Percentiles rank a stretch among this genome's conserved stretches.
phyloP scores from a whole-genome alignment of 2,113 vertebrate genomes.

The Ranitomeya imitator region DNA sequence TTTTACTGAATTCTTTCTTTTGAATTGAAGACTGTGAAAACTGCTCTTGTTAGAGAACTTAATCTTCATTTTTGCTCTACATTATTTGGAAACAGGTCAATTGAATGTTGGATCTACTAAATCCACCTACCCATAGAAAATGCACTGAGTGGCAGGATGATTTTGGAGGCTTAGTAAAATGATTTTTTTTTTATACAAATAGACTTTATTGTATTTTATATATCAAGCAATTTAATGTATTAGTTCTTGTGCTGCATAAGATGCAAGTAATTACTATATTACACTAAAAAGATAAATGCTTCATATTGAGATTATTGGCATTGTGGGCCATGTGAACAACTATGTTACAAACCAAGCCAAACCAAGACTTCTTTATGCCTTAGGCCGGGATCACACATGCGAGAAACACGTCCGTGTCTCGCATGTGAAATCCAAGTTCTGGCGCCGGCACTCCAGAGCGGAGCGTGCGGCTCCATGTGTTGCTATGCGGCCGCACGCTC shows the following conservation, averaged over 20 bases:
- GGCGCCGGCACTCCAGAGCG: too few relatives aligned
- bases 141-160: conserved; percentile 72
- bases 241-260: background rate
- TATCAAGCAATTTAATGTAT: background rate
- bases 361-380: background rate
- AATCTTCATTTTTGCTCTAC: conserved; percentile 83
- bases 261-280: background rate
- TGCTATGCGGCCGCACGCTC: too few relatives aligned
- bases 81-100: conserved; percentile 97
- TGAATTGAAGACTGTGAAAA: conserved; percentile 85
- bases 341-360: background rate
- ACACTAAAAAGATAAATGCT: background rate
- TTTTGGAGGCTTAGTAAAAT: conserved; percentile 56
- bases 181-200: background rate
- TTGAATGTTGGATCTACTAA: conserved; percentile 82
- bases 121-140: conserved; percentile 76
- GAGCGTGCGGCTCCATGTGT: too few relatives aligned
- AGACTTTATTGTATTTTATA: background rate
- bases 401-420: too few relatives aligned
- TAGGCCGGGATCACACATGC: too few relatives aligned
- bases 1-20: conserved; percentile 82
- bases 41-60: conserved; percentile 88
- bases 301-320: background rate
- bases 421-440: too few relatives aligned
- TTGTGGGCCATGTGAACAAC: background rate